Evolutionary conservation across 2,113 vertebrate species (phyloP).

Genomic region (Oncorhynchus tshawytscha): DNA sequence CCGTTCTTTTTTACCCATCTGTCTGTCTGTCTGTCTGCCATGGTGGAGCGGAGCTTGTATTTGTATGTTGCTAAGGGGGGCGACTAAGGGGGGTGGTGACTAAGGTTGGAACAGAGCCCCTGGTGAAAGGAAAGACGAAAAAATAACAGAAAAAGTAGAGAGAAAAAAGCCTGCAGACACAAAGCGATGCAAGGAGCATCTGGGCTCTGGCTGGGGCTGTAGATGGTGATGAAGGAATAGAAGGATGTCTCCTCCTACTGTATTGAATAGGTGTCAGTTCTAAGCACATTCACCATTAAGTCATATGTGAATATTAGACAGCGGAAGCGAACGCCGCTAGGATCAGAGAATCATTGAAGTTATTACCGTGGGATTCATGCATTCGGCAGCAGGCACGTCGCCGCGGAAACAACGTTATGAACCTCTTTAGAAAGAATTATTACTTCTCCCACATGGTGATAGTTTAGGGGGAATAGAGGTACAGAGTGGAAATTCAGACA

Average conservation of each 20-base stretch:
- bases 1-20: neutral
- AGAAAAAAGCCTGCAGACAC: constrained; percentile 69
- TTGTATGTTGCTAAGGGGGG: constrained; percentile 59
- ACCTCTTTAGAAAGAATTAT: constrained; percentile 15
- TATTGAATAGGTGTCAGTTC: constrained; percentile 32
- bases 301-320: constrained; percentile 19
- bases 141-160: constrained; percentile 8
- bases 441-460: constrained; percentile 7
- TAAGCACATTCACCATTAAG: constrained; percentile 11
- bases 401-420: constrained; percentile 7
- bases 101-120: neutral
- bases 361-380: constrained; percentile 23
- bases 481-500: constrained; percentile 19
- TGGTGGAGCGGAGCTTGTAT: neutral
- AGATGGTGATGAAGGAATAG: constrained; percentile 73
- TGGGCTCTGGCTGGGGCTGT: constrained; percentile 66
- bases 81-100: too few relatives aligned
- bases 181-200: constrained; percentile 64
- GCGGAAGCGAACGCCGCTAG: neutral
- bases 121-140: neutral
- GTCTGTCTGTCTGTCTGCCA: constrained; percentile 4
- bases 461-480: constrained; percentile 4
- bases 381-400: neutral
- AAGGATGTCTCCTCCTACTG: constrained; percentile 52
- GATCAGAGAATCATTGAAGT: constrained; percentile 18